Evolutionary conservation across 2,888 invertebrate species (phyloP), one percentile per base, ranked within the genome.

Genomic region (Busseola fusca): DNA sequence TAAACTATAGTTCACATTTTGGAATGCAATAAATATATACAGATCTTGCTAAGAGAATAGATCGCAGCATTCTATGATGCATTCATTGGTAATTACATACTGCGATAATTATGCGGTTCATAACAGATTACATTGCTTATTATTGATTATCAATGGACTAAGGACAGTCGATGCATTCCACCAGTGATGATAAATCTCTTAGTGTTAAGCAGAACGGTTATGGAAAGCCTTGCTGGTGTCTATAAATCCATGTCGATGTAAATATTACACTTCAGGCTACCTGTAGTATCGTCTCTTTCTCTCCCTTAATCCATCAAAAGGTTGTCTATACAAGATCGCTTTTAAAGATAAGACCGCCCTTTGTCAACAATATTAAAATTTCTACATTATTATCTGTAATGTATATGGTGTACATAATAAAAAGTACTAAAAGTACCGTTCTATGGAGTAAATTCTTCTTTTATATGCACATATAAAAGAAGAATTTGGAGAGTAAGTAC

Each of bases 1-100:
- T 21, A 7, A 6, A 45, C 3, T 21, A 9, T 21, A 27, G 25
- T 37, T 48, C 25, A 63, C 16, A 63, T 48, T 27, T 10, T 64
- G 3, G 48, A 27, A 65, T 30, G 16, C 3, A 21, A 37, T 27
- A 37, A 37, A 52, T 6, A n/a, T 60, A 21, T 14, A 67, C 12
- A 1, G 14, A n/a, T 70, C 42, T 34, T 42, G 2, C 3, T 68
- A 14, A 16, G 9, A 45, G 10, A 37, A 45, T 14, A 27, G 7
- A 73, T 48, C 59, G 25, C 45, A 66, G n/a, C 0, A 45, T 37
- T 48, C 40, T n/a, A 42, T 45, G 40, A 72, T 27, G 16, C 18
- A 42, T 48, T 59, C 18, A 70, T 69, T 34, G 10, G 37, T 58
- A 58, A 45, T 59, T 42, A 48, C 45, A 72, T 21, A 48, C n/a